These are phyloP conservation scores for Galerucella calmariensis DNA, from an alignment of 2,888 invertebrate species.

Conservation along the genomic window DNA sequence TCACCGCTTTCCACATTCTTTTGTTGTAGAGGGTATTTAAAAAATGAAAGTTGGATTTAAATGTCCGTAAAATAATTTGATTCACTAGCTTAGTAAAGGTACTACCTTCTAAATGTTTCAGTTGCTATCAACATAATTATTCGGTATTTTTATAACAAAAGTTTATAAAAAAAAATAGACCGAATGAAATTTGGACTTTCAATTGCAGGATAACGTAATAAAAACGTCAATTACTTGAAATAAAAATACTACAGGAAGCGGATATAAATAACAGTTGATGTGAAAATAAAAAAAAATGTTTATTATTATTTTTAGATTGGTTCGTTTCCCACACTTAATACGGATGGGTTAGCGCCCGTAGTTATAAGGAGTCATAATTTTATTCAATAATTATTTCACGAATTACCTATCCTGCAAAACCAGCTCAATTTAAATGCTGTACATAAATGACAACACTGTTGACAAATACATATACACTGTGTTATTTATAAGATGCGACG, in stretches of 20 bases:
- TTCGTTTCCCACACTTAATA: conserved; percentile 31
- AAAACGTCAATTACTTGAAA: conserved; percentile 19
- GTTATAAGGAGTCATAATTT: not conserved
- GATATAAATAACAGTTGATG: conserved; percentile 27
- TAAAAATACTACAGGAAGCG: conserved; percentile 22
- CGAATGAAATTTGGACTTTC: not conserved
- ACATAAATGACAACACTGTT: too few relatives aligned
- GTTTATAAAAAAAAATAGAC: too few relatives aligned
- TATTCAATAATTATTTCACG: too few relatives aligned
- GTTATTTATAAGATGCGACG: too few relatives aligned
- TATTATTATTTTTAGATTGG: conserved; percentile 27
- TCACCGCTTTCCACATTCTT: not conserved
- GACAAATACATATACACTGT: too few relatives aligned
- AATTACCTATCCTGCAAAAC: too few relatives aligned
- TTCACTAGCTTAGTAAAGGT: not conserved
- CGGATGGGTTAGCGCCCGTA: conserved; percentile 24
- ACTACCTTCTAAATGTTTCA: not conserved
- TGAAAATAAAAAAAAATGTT: conserved; percentile 8
- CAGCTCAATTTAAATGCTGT: too few relatives aligned
- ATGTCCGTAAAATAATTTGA: not conserved
- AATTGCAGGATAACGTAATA: conserved; percentile 15
- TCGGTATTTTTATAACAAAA: not conserved
- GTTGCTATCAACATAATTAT: not conserved
- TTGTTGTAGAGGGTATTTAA: conserved; percentile 2
- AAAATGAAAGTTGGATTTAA: not conserved